These are phyloP conservation scores for Dolichomitus sp. DNA, from an alignment of 2,888 invertebrate genomes.

Conservation along the genomic window DNA sequence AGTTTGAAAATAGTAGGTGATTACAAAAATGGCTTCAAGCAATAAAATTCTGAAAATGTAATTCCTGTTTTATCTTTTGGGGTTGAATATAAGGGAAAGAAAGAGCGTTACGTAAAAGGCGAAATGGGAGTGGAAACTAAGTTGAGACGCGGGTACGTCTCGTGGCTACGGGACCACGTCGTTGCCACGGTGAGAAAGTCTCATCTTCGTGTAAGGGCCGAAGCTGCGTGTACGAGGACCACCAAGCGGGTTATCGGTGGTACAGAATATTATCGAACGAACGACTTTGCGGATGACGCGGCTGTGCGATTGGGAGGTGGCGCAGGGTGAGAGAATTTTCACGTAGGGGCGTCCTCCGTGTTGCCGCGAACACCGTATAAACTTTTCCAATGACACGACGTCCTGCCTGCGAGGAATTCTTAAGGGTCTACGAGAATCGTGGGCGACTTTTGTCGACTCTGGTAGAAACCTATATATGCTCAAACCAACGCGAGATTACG, in stretches of 20 bases:
- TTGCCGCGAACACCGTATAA: conserved; percentile 4
- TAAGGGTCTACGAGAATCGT: neutral
- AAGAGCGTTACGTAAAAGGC: neutral
- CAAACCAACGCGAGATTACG: conserved; percentile 3
- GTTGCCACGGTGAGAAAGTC: conserved; percentile 66
- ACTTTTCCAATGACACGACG: conserved; percentile 25
- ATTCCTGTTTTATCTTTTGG: neutral
- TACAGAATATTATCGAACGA: conserved; percentile 57
- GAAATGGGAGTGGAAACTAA: neutral
- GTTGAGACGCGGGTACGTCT: conserved; percentile 21
- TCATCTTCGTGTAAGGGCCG: conserved; percentile 37
- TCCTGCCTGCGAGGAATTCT: conserved; percentile 21
- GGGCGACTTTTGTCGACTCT: conserved; percentile 2
- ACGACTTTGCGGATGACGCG: conserved; percentile 40
- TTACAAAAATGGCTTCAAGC: neutral
- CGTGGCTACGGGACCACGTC: conserved; percentile 40
- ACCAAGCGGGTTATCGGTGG: conserved; percentile 54
- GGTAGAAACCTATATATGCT: neutral
- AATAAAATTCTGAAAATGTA: neutral
- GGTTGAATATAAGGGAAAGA: neutral
- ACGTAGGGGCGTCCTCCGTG: conserved; percentile 6
- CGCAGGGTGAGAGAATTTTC: neutral
- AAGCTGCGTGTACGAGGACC: conserved; percentile 24
- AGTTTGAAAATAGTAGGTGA: too few species aligned
- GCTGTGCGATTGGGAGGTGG: conserved; percentile 4